These are phyloP conservation scores for Tragelaphus scriptus DNA, from an alignment of 2,113 vertebrate genomes.

Conservation along the genomic window DNA sequence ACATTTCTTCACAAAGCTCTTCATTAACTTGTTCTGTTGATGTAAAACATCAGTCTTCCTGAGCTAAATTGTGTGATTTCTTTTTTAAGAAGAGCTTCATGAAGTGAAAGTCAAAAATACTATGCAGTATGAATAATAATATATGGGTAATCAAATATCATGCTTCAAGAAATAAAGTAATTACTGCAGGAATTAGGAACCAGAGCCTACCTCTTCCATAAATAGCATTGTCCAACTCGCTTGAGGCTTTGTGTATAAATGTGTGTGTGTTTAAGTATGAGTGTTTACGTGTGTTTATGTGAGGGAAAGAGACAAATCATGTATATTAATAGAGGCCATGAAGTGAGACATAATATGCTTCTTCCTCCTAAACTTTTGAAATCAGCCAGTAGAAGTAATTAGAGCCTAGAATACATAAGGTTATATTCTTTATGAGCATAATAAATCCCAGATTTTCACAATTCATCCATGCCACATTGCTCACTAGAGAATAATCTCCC, in stretches of 20 bases:
- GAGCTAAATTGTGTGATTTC: background rate
- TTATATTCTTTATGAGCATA: background rate
- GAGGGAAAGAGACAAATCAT: background rate
- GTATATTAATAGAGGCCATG: background rate
- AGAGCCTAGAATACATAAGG: background rate
- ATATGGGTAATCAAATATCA: slow-evolving; percentile 57
- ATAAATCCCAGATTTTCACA: slow-evolving; percentile 28
- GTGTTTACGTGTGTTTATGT: background rate
- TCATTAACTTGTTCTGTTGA: background rate
- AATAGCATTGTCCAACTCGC: slow-evolving; percentile 39
- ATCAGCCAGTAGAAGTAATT: background rate
- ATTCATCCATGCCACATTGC: background rate
- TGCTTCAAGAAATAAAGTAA: slow-evolving; percentile 67
- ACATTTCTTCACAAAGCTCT: background rate
- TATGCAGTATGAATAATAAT: slow-evolving; percentile 32
- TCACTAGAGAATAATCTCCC: slow-evolving; percentile 37
- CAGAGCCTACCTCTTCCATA: slow-evolving; percentile 1
- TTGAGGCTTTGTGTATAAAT: slow-evolving; percentile 2
- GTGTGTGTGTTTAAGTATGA: background rate
- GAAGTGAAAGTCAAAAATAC: slow-evolving; percentile 2
- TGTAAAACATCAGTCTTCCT: background rate
- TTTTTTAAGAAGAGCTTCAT: background rate
- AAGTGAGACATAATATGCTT: background rate
- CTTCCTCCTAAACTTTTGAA: background rate
- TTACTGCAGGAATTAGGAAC: slow-evolving; percentile 52